Evolutionary conservation across 2,888 invertebrate species (phyloP), one percentile per base, ranked within the genome.

Genomic region (Anagyrus pseudococci): DNA sequence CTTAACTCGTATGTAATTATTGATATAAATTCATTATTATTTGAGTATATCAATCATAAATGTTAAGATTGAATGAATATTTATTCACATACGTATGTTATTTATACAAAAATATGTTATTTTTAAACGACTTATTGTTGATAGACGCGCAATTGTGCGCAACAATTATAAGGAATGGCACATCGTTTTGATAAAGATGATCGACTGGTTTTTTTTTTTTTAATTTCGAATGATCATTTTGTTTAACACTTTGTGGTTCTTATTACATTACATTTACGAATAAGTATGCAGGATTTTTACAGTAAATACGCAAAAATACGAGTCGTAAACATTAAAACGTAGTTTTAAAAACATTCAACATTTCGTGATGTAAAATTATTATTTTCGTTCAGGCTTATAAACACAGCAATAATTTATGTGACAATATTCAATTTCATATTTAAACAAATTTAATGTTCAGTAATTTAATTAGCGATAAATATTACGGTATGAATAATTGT

Each of bases 161-260:
- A 26, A 25, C 37, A 4, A 50, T 46, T 40, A 47, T 59, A 56
- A 62, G 66, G 62, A 66, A 62, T 66, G 62, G 56, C 62, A 62
- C 62, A 44, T 66, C 55, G 43, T 64, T 65, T 55, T 25, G 7
- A 47, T n/a, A 61, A 50, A 62, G 55, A 58, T 58, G 29, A 58
- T 43, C 17, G 37, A 17, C 25, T 43, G 54, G 40, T 19, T 58
- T 53, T 17, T 15, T 25, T 23, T 29, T 10, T 7, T 29, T 47
- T 4, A 26, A 44, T 59, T 64, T 46, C 64, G 49, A 59, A 48
- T 57, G 43, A 59, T 59, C 54, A 48, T 46, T 48, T 50, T 47
- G 41, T 29, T 41, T 15, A 29, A 47, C 17, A 44, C 25, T 44
- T 29, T 10, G 29, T 10, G 10, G 29, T 29, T 29, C 29, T 29